These are phyloP conservation scores for Perognathus longimembris DNA, from an alignment of 2,113 vertebrate genomes.

Conservation along the genomic window DNA sequence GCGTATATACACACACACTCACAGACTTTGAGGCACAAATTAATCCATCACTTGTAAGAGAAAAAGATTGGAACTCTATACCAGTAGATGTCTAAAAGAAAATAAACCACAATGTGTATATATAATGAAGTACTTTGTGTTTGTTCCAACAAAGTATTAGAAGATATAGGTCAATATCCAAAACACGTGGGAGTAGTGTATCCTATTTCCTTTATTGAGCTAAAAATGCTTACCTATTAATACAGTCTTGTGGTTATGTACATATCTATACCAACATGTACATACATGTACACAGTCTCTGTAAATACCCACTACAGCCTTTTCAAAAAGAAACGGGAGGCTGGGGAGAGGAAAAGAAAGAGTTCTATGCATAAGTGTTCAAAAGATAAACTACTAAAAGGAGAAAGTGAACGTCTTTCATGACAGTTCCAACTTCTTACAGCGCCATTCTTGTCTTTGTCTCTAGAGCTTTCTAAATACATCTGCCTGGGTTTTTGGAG, in stretches of 20 bases:
- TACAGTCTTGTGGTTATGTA: background rate
- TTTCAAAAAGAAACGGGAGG: background rate
- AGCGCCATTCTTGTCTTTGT: background rate
- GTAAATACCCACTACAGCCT: background rate
- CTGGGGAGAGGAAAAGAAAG: background rate
- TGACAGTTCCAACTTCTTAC: background rate
- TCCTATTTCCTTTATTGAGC: background rate
- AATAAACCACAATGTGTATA: background rate
- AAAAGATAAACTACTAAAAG: background rate
- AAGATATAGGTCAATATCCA: background rate
- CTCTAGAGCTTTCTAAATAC: background rate
- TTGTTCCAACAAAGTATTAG: background rate
- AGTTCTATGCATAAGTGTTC: background rate
- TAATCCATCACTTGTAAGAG: background rate
- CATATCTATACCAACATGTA: too few relatives aligned
- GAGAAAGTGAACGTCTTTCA: background rate
- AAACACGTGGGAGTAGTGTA: background rate
- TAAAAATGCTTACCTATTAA: background rate
- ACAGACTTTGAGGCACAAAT: background rate
- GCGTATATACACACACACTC: too few relatives aligned
- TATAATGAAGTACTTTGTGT: background rate
- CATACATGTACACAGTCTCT: too few relatives aligned
- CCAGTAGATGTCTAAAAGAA: background rate
- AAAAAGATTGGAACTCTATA: background rate
- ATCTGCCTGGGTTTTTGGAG: background rate